Base-by-base conservation (phyloP, 2,797 vertebrate species). In the Malurus splendens region DNA sequence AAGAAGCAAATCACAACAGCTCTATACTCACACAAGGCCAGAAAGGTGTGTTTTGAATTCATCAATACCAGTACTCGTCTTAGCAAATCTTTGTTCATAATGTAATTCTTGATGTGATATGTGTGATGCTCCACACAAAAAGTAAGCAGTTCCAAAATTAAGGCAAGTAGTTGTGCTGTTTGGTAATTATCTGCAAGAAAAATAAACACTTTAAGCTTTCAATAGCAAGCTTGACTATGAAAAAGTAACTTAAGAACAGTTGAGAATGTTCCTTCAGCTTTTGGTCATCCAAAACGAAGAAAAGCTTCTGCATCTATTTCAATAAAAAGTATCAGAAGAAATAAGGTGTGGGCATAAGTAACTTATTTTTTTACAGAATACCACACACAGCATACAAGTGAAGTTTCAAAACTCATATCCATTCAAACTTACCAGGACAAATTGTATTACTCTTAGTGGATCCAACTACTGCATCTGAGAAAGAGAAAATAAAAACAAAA, bases 111-210 rank as follows among this genome's bases (percentile, higher is more conserved):
- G 96, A 99, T 99, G 97, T 99, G 99, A 68, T 99, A 99, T 1
- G 99, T 99, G 94, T 99, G 99, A 92, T 99, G 99, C 93, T 99
- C 99, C 96, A 99, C 99, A 93, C 99, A 99, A 94, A 99, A 99
- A 16, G 99, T 99, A 62, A 99, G 98, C 85, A 99, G 98, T 96
- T 99, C 99, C 97, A 99, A 97, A 96, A 99, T 99, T 96, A 99
- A 98, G 54, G 99, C 99, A 94, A 99, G 98, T 66, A 99, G 98
- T 96, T 99, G 99, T 90, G 99, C 99, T 17, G 99, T 99, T 97
- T 99, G 99, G 92, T 99, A 99, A 95, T 99, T 99, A 97, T 99
- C 99, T 99, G 90, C 14, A 82, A 96, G 66, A 95, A 59, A 96
- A 94, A 96, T 7, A 11, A 82, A 68, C 13, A 38, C 9, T 16